Percentiles rank a stretch among this genome's conserved stretches.
phyloP scores from a whole-genome alignment of 2,113 vertebrate genomes.

The Corythornis vintsioides region DNA sequence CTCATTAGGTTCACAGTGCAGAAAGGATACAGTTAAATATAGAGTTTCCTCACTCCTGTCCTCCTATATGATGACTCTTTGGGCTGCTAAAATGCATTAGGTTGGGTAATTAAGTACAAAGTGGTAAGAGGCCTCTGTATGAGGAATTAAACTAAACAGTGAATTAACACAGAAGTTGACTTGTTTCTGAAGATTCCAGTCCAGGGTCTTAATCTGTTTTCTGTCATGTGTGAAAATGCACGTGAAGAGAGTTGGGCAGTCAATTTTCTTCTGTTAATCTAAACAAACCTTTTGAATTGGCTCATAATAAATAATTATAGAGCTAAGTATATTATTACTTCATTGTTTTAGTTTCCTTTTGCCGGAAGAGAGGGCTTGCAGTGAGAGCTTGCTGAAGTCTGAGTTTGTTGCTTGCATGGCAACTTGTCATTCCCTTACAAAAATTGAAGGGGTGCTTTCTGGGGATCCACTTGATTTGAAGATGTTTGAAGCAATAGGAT shows the following conservation, averaged over 20 bases:
- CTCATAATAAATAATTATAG: slow-evolving; percentile 56
- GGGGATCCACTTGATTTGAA: slow-evolving; percentile 97
- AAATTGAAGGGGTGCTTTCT: slow-evolving; percentile 94
- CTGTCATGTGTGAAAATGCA: slow-evolving; percentile 5
- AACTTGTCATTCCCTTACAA: slow-evolving; percentile 97
- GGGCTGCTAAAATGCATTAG: neutral
- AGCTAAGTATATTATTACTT: slow-evolving; percentile 51
- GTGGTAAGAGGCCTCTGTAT: neutral
- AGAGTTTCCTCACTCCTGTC: neutral
- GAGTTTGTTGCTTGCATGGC: slow-evolving; percentile 97
- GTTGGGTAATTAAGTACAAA: neutral
- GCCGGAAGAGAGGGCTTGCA: slow-evolving; percentile 88
- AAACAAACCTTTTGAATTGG: slow-evolving; percentile 63
- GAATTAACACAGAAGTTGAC: neutral
- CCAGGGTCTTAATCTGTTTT: neutral
- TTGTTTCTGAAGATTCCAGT: neutral
- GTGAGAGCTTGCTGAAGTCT: slow-evolving; percentile 87
- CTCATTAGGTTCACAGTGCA: neutral
- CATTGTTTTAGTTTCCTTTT: slow-evolving; percentile 84
- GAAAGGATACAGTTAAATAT: neutral
- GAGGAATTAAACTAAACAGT: neutral
- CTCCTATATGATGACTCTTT: neutral
- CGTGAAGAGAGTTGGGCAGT: slow-evolving; percentile 25
- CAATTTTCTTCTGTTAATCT: slow-evolving; percentile 49
- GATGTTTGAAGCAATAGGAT: slow-evolving; percentile 98